Evolutionary conservation across 2,113 vertebrate genomes (phyloP).

Genomic region (Menura novaehollandiae): DNA sequence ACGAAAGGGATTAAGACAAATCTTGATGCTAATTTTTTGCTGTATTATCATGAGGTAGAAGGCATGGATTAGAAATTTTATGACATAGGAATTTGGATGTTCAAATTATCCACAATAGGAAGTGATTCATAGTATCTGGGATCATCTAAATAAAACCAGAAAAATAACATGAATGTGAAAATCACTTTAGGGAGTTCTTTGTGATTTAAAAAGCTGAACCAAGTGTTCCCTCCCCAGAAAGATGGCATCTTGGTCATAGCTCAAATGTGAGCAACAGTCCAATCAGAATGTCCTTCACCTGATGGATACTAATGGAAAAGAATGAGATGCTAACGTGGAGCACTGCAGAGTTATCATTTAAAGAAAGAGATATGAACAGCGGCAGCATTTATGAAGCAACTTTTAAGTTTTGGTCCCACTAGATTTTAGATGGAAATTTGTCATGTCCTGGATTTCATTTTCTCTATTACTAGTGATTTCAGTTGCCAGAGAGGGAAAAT

Average conservation of each 20-base stretch:
- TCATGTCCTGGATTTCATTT: not conserved
- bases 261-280: not conserved
- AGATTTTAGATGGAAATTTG: constrained; percentile 31
- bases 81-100: not conserved
- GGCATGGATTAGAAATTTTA: not conserved
- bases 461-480: not conserved
- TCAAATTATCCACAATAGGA: not conserved
- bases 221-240: not conserved
- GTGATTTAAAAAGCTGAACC: not conserved
- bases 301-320: not conserved
- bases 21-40: not conserved
- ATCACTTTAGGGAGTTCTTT: not conserved
- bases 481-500: constrained; percentile 38
- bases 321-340: not conserved
- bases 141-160: not conserved
- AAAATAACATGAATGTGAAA: not conserved
- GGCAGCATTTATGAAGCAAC: not conserved
- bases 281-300: not conserved
- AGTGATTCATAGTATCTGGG: not conserved
- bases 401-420: constrained; percentile 15
- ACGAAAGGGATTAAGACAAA: not conserved
- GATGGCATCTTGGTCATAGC: not conserved
- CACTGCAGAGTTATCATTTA: not conserved
- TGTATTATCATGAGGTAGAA: not conserved
- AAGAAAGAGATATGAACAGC: not conserved